Evolutionary conservation across 2,888 invertebrate species (phyloP).

Genomic region (Plusia festucae): DNA sequence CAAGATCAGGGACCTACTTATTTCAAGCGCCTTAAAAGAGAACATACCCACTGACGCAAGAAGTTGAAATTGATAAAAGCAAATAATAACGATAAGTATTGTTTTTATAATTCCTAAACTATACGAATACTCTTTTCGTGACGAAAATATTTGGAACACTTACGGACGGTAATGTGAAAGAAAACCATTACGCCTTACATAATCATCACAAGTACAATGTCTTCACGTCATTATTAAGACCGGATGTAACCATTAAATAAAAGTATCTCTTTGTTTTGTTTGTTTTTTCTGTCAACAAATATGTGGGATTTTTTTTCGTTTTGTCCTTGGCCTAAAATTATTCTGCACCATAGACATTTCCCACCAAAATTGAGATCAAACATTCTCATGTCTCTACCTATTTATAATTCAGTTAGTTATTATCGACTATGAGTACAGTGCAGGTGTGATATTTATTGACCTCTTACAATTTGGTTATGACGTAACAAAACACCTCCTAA

Average conservation of each 20-base stretch:
- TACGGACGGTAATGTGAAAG: conserved; percentile 53
- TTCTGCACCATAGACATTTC: not conserved
- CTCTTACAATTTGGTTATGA: not conserved
- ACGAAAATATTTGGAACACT: conserved; percentile 40
- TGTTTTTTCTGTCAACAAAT: conserved; percentile 40
- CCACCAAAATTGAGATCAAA: not conserved
- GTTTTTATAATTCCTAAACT: conserved; percentile 20
- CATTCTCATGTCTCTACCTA: not conserved
- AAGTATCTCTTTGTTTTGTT: conserved; percentile 44
- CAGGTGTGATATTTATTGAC: not conserved
- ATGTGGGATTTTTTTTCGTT: conserved; percentile 36
- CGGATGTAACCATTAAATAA: conserved; percentile 57
- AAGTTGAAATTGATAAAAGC: not conserved
- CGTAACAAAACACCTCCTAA: not conserved
- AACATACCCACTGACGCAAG: too few relatives aligned
- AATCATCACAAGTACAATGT: conserved; percentile 42
- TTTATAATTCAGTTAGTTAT: too few relatives aligned
- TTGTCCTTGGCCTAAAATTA: not conserved
- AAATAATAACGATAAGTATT: not conserved
- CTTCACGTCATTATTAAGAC: conserved; percentile 41
- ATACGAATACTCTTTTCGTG: conserved; percentile 25
- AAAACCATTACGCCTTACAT: conserved; percentile 37
- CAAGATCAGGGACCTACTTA: too few relatives aligned
- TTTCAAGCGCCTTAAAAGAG: too few relatives aligned
- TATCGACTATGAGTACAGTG: not conserved